Evolutionary conservation across 2,797 vertebrate genomes (phyloP).

Genomic region (Champsocephalus gunnari): DNA sequence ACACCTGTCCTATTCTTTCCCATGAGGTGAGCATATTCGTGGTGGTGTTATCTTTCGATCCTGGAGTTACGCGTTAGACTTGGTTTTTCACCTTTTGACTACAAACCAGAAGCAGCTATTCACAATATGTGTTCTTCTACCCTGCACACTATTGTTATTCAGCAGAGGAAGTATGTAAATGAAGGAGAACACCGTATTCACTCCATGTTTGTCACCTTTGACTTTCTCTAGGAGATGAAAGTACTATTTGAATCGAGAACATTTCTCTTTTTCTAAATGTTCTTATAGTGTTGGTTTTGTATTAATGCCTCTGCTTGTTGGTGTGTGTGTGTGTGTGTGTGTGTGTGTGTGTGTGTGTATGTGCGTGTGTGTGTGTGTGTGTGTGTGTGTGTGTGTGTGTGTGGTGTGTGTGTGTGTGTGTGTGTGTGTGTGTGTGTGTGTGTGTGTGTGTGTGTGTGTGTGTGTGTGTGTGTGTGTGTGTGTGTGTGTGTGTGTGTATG

Average conservation of each 20-base stretch:
- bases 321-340: background rate
- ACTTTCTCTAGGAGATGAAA: conserved; percentile 36
- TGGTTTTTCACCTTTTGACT: conserved; percentile 20
- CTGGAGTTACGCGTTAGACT: conserved; percentile 17
- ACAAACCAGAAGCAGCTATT: conserved; percentile 20
- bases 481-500: background rate
- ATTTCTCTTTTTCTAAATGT: background rate
- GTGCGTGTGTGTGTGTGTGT: background rate
- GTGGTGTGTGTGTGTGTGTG: no score
- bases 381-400: background rate
- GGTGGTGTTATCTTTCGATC: conserved; percentile 10
- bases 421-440: no score
- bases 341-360: background rate
- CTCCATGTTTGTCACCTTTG: conserved; percentile 29
- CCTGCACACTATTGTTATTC: conserved; percentile 36
- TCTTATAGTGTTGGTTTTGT: background rate
- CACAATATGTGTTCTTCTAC: conserved; percentile 4
- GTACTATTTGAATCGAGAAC: conserved; percentile 16
- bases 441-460: no score
- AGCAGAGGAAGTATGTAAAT: conserved; percentile 20
- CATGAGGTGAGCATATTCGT: conserved; percentile 26
- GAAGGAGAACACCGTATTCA: conserved; percentile 26
- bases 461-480: no score
- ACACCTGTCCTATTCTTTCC: conserved; percentile 37
- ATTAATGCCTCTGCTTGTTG: background rate